Evolutionary conservation across 2,888 invertebrate genomes (phyloP).

Genomic region (Calliphora vomitoria): DNA sequence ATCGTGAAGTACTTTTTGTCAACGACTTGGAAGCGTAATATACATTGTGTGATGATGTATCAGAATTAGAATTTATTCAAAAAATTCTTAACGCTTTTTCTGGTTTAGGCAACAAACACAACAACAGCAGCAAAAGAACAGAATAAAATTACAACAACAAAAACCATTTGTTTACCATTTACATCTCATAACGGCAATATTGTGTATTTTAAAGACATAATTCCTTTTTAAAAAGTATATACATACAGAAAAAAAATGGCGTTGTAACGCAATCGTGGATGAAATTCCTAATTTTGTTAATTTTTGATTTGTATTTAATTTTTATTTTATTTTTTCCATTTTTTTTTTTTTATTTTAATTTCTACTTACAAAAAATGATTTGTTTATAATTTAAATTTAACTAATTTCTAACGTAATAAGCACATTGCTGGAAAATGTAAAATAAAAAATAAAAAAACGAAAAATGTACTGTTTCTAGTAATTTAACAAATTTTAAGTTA

Average conservation of each 20-base stretch:
- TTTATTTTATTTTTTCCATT: constrained; percentile 17
- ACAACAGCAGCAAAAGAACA: constrained; percentile 23
- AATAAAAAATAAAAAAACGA: constrained; percentile 44
- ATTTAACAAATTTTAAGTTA: constrained; percentile 47
- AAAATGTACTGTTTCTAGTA: constrained; percentile 67
- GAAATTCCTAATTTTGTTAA: constrained; percentile 65
- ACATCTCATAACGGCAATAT: constrained; percentile 44
- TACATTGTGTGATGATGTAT: constrained; percentile 51
- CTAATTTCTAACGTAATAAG: constrained; percentile 68
- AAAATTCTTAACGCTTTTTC: constrained; percentile 21
- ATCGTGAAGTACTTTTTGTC: constrained; percentile 96
- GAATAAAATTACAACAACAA: constrained; percentile 33
- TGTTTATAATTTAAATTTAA: constrained; percentile 55
- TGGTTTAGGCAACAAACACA: not conserved
- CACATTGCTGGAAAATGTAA: constrained; percentile 72
- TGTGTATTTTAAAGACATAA: constrained; percentile 54
- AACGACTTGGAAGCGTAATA: constrained; percentile 93
- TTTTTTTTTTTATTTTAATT: constrained; percentile 35
- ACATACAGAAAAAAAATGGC: constrained; percentile 3
- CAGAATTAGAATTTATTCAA: not conserved
- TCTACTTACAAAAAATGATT: constrained; percentile 42
- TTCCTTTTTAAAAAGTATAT: constrained; percentile 36
- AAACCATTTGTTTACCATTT: constrained; percentile 12
- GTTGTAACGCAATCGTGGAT: constrained; percentile 38
- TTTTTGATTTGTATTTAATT: constrained; percentile 57